Evolutionary conservation across 2,888 invertebrate species (phyloP), one percentile per base, ranked within the genome.

Genomic region (Allolobophora icterica): DNA sequence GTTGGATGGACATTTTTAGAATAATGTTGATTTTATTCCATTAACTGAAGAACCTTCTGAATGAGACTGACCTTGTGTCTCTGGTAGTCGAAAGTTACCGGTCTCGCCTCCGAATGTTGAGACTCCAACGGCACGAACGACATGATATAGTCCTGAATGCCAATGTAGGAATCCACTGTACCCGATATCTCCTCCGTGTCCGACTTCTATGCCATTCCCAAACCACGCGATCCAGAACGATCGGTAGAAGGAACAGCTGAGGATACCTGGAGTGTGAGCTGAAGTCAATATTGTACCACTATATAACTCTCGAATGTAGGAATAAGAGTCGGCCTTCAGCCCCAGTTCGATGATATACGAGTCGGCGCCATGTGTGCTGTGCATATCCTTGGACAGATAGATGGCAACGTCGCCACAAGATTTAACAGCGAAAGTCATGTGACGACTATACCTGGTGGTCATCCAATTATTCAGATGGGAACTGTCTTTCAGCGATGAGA

Each of bases 141-240:
- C 35, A 87, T 87, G 87, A 34, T 24, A 34, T 3, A 21, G 19
- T 24, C 87, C 87, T 24, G 87, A 87, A 24, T 87, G 35, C 87
- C 87, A 87, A 38, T 35, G 87, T 17, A 87, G 34, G 87, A 87
- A 87, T 30, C 35, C 87, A 35, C n/a, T 30, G 21, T 87, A 38
- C 35, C 87, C 87, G 87, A 87, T 34, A 8, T 87, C 87, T 4
- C 24, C 34, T 87, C 87, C 87, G 87, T 87, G 38, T 87, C 87
- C 87, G 34, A 87, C 87, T 19, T 87, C 35, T 19, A 87, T 87
- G 19, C 21, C 34, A 87, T 87, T 87, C 34, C n/a, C 13, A 35
- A 87, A 87, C 91, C 91, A 91, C 21, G 34, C 19, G 40, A 91
- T 90, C 91, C 91, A 91, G 90, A 91, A 91, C 24, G 52, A 6